These are phyloP conservation scores for Nephotettix cincticeps DNA, from an alignment of 1,140 invertebrate species.

Conservation along the genomic window DNA sequence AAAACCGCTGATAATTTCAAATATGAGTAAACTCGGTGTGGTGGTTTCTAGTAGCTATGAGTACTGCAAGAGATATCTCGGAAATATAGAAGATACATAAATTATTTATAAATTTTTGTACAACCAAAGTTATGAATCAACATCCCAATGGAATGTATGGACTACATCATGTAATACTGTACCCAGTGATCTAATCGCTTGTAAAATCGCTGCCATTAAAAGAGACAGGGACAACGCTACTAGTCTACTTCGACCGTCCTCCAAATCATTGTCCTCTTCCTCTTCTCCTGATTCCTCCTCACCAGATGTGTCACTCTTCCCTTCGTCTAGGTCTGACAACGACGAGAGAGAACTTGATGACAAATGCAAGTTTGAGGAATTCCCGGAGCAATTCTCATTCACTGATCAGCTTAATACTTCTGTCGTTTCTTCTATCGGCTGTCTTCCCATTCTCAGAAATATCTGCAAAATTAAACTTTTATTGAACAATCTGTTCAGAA, in stretches of 20 bases:
- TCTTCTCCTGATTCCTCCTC: background rate
- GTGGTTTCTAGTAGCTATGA: no score
- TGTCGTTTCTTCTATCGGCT: conserved; percentile 10
- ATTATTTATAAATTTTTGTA: no score
- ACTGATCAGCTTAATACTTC: conserved; percentile 7
- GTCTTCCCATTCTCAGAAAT: conserved; percentile 23
- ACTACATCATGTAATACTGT: conserved; percentile 29
- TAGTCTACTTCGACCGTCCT: conserved; percentile 46
- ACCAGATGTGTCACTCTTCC: background rate
- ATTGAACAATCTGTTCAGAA: no score
- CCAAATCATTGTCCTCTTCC: conserved; percentile 39
- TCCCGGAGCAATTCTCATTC: background rate
- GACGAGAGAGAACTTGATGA: no score
- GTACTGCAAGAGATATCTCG: no score
- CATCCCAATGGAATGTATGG: conserved; percentile 30
- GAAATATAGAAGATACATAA: no score
- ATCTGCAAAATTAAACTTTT: conserved; percentile 30
- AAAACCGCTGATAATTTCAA: no score
- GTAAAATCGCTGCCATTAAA: conserved; percentile 45
- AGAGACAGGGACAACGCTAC: conserved; percentile 51
- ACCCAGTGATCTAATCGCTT: conserved; percentile 30
- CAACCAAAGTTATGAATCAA: conserved; percentile 3
- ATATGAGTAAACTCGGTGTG: no score
- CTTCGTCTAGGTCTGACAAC: no score
- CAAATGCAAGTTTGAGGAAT: background rate